Conservation (phyloP, 92 coral and sea anemone species). For the Pocillopora meandrina region DNA sequence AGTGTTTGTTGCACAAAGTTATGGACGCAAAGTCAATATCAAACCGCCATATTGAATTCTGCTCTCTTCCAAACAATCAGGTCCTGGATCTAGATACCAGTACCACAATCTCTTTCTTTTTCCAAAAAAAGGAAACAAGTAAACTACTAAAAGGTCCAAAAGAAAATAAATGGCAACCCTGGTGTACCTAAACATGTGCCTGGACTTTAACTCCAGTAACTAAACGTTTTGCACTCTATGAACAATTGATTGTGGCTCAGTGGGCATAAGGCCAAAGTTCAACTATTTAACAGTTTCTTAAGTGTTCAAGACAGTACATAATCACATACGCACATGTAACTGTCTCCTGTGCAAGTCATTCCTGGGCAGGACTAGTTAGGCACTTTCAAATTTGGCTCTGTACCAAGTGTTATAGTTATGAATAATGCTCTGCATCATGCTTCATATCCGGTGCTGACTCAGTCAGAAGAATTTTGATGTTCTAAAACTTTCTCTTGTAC, state of each 20-base stretch:
- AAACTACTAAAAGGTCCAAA: too few species aligned
- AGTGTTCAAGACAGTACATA: slow-evolving; percentile 17
- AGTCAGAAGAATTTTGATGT: background rate
- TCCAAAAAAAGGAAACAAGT: too few species aligned
- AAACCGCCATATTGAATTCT: background rate
- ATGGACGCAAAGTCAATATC: background rate
- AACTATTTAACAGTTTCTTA: background rate
- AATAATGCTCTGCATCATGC: background rate
- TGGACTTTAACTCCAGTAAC: too few species aligned
- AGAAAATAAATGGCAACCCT: background rate
- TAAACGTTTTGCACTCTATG: too few species aligned
- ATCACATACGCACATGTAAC: background rate
- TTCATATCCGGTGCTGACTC: background rate
- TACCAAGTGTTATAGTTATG: background rate
- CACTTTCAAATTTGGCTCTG: background rate
- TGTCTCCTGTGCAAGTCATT: background rate
- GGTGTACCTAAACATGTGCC: too few species aligned
- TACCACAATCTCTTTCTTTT: background rate
- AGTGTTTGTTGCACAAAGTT: too few species aligned
- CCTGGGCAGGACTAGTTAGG: background rate
- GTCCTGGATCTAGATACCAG: too few species aligned
- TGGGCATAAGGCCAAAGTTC: background rate
- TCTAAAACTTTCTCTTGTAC: too few species aligned
- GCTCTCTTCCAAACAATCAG: background rate
- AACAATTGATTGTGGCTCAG: background rate